These are phyloP conservation scores for Mustela lutreola DNA, from an alignment of 2,113 vertebrate genomes.

Conservation along the genomic window DNA sequence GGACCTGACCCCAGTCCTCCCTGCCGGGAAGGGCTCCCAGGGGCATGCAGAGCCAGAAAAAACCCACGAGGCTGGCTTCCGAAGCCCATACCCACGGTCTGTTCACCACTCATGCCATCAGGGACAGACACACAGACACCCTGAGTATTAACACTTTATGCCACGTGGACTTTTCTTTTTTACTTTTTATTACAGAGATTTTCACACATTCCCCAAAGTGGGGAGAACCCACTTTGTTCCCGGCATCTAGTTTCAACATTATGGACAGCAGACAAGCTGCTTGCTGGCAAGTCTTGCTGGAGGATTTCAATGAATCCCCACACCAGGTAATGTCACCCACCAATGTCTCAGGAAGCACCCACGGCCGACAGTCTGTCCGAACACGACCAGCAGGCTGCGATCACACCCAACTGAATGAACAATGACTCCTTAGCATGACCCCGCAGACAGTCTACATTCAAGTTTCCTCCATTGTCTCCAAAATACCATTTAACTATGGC, in stretches of 20 bases:
- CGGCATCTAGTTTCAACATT: neutral
- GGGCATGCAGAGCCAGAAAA: neutral
- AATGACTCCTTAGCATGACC: neutral
- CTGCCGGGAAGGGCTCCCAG: fast-evolving
- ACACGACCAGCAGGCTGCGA: neutral
- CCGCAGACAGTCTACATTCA: neutral
- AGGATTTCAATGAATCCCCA: neutral
- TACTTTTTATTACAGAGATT: neutral
- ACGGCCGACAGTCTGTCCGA: too few species aligned
- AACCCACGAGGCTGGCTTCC: fast-evolving
- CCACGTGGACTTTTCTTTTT: fast-evolving
- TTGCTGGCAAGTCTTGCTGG: neutral
- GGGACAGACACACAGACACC: fast-evolving
- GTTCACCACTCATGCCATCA: neutral
- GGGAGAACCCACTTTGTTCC: neutral
- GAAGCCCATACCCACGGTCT: neutral
- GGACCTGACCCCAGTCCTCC: neutral
- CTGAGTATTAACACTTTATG: fast-evolving
- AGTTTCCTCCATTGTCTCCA: neutral
- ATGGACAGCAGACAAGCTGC: fast-evolving
- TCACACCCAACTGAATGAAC: neutral
- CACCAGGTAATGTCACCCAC: fast-evolving
- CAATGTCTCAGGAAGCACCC: neutral
- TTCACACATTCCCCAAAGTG: neutral
- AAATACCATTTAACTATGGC: neutral